Conservation (phyloP, 37 sponge, comb jelly and placozoan genomes). For the Axinella damicornis region DNA sequence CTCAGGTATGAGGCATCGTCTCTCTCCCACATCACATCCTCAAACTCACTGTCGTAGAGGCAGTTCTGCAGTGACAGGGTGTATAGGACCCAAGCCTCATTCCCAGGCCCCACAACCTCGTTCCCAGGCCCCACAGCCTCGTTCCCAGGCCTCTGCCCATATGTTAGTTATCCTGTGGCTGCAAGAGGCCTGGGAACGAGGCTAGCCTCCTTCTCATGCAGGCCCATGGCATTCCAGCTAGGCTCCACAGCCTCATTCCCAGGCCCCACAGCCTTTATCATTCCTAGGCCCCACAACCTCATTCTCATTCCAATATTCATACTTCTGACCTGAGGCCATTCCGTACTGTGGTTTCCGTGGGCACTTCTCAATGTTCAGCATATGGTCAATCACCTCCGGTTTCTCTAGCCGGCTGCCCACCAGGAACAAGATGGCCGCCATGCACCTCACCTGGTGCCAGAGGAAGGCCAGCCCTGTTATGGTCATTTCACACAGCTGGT, state of each 20-base stretch:
- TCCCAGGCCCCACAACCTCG: too few relatives aligned
- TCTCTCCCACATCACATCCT: slow-evolving; percentile 82
- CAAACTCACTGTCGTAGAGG: slow-evolving; percentile 88
- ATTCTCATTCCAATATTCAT: neutral
- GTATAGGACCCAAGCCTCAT: too few relatives aligned
- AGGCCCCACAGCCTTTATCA: too few relatives aligned
- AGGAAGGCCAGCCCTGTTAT: slow-evolving; percentile 90
- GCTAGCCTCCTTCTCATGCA: too few relatives aligned
- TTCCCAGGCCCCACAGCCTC: too few relatives aligned
- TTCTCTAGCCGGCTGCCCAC: slow-evolving; percentile 84
- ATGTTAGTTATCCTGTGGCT: neutral
- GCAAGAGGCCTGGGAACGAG: too few relatives aligned
- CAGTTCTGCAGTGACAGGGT: slow-evolving; percentile 20
- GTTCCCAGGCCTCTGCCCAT: too few relatives aligned
- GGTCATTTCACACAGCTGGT: slow-evolving; percentile 79
- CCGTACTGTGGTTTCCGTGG: slow-evolving; percentile 93
- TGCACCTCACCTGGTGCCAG: slow-evolving; percentile 96
- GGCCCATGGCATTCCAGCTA: too few relatives aligned
- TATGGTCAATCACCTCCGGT: slow-evolving; percentile 74
- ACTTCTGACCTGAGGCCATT: slow-evolving; percentile 77
- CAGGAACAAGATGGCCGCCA: slow-evolving; percentile 85
- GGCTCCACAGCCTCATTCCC: too few relatives aligned
- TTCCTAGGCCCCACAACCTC: neutral
- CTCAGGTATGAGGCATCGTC: slow-evolving; percentile 9
- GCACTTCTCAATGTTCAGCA: slow-evolving; percentile 86